Evolutionary conservation across 2,113 vertebrate genomes (phyloP).

Genomic region (Heliornis fulica): DNA sequence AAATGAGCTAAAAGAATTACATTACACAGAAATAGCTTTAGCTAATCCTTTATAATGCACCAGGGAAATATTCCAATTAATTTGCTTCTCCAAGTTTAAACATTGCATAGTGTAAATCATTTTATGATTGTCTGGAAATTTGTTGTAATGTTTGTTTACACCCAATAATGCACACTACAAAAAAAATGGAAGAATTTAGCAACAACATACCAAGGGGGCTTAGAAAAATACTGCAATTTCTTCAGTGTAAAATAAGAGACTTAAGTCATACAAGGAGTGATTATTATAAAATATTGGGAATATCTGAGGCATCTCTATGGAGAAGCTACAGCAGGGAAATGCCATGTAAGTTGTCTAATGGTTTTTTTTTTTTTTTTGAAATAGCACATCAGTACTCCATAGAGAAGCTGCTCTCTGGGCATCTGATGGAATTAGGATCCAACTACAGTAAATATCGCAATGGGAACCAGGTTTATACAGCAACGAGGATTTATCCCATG

Average conservation of each 20-base stretch:
- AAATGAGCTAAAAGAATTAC: slow-evolving; percentile 39
- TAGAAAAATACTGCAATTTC: background rate
- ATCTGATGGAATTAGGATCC: background rate
- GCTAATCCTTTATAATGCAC: slow-evolving; percentile 62
- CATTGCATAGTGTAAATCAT: background rate
- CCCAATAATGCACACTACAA: background rate
- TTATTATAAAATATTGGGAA: background rate
- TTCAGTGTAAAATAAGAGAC: background rate
- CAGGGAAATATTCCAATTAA: slow-evolving; percentile 61
- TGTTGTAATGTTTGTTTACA: slow-evolving; percentile 35
- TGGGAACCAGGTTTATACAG: background rate
- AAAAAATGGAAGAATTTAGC: background rate
- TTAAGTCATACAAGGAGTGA: background rate
- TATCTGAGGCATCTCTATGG: background rate
- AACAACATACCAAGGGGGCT: background rate
- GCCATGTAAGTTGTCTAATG: background rate
- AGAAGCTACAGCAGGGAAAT: background rate
- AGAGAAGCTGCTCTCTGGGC: background rate
- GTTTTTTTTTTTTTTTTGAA: background rate
- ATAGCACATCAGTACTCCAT: background rate
- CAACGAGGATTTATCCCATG: background rate
- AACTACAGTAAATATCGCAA: background rate
- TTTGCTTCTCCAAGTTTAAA: slow-evolving; percentile 44
- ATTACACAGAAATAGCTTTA: slow-evolving; percentile 48
- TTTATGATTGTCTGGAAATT: slow-evolving; percentile 51